Conservation (phyloP, 2,888 invertebrate genomes). For the Hypomecis punctinalis region DNA sequence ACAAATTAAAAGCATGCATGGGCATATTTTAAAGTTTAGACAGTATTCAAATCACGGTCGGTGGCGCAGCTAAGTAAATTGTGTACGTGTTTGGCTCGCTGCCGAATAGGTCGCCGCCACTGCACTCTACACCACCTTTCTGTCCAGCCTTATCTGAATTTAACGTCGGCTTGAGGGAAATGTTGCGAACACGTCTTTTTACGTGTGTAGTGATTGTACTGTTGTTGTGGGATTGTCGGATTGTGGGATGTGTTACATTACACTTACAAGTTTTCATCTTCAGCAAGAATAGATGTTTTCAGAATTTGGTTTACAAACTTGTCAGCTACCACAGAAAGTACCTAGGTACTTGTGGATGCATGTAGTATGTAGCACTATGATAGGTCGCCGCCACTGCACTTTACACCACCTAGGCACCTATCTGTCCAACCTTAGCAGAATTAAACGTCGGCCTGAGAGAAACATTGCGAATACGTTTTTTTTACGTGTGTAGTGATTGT, state of each 20-base stretch:
- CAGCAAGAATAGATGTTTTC: too few species aligned
- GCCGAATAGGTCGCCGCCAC: conserved; percentile 72
- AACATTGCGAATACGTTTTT: neutral
- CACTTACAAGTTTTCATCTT: too few species aligned
- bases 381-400: conserved; percentile 59
- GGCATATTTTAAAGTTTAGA: conserved; percentile 57
- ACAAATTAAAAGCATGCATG: conserved; percentile 29
- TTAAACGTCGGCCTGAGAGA: neutral
- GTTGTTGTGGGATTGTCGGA: too few species aligned
- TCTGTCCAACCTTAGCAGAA: conserved; percentile 3
- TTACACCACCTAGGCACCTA: conserved; percentile 26
- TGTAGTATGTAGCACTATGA: too few species aligned
- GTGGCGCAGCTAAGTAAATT: conserved; percentile 78
- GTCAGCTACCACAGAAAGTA: too few species aligned
- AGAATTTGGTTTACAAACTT: too few species aligned
- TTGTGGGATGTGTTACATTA: too few species aligned
- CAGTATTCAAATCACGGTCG: conserved; percentile 76
- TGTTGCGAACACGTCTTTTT: neutral
- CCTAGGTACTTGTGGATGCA: too few species aligned
- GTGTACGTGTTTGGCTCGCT: conserved; percentile 80
- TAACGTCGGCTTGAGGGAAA: conserved; percentile 18
- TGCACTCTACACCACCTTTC: conserved; percentile 39
- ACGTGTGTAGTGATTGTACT: neutral
- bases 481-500: neutral
- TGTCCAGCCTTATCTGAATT: conserved; percentile 36